Percentiles rank a stretch among this genome's conserved stretches.
phyloP scores from a whole-genome alignment of 2,888 invertebrate genomes.

The Hirtodrosophila alboralis region DNA sequence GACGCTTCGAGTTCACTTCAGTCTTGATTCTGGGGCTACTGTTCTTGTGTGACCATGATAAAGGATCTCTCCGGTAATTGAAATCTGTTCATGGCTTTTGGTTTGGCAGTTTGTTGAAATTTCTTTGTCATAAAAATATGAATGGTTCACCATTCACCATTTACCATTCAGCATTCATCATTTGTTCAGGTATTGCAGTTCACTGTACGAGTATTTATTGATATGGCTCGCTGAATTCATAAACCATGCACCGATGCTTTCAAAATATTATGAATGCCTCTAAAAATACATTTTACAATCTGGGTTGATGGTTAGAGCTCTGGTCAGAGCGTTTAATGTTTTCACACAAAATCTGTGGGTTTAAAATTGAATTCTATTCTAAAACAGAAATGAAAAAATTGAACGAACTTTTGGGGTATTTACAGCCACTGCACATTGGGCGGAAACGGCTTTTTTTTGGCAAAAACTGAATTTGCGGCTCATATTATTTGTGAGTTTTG shows the following conservation, averaged over 20 bases:
- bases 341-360: conserved; percentile 13
- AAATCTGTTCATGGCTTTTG: conserved; percentile 48
- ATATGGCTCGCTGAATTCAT: conserved; percentile 12
- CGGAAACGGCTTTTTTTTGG: no score
- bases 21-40: neutral
- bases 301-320: neutral
- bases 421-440: no score
- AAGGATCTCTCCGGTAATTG: conserved; percentile 50
- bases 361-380: neutral
- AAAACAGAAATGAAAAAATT: no score
- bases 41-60: neutral
- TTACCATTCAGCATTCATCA: neutral
- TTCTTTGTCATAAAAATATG: conserved; percentile 61
- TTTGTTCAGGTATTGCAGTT: conserved; percentile 15
- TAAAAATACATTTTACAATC: conserved; percentile 30
- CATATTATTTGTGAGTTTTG: no score
- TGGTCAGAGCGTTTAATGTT: conserved; percentile 5
- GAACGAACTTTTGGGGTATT: no score
- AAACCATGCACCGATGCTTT: conserved; percentile 5
- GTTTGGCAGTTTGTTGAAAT: conserved; percentile 17
- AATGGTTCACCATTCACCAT: conserved; percentile 22
- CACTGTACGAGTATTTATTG: conserved; percentile 8
- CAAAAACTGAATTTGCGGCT: no score
- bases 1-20: conserved; percentile 11
- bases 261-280: conserved; percentile 23